Conservation (phyloP, 1,140 invertebrate species). For the Drosophila erecta region DNA sequence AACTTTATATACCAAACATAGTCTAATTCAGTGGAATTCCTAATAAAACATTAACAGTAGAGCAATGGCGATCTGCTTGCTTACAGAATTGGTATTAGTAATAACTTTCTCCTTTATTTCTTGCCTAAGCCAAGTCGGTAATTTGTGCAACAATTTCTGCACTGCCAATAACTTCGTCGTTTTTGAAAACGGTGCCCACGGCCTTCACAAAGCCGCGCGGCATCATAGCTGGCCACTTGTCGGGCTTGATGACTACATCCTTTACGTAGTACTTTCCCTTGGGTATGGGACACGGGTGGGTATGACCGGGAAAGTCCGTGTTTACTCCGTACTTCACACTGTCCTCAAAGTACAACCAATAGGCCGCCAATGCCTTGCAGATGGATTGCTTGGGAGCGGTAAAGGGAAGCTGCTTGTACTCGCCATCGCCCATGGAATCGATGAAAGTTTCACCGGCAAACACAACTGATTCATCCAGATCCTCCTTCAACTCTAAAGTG, state of each 20-base stretch:
- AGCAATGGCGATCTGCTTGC: too few relatives aligned
- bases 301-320: slow-evolving; percentile 26
- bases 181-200: slow-evolving; percentile 7
- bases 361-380: slow-evolving; percentile 12
- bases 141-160: neutral
- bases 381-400: slow-evolving; percentile 1
- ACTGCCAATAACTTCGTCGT: neutral
- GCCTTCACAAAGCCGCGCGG: slow-evolving; percentile 15
- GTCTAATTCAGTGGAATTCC: too few relatives aligned
- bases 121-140: neutral
- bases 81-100: too few relatives aligned
- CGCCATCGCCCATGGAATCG: slow-evolving; percentile 31
- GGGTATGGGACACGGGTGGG: slow-evolving; percentile 33
- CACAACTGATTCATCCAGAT: slow-evolving; percentile 10
- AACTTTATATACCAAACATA: too few relatives aligned
- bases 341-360: slow-evolving; percentile 9
- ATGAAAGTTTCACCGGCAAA: slow-evolving; percentile 11
- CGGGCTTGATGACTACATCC: slow-evolving; percentile 16
- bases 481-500: slow-evolving; percentile 7
- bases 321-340: slow-evolving; percentile 14
- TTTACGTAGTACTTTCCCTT: slow-evolving; percentile 30
- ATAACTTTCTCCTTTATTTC: neutral
- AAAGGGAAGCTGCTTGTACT: slow-evolving; percentile 22
- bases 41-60: too few relatives aligned
- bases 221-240: slow-evolving; percentile 32